Base-by-base conservation (phyloP, 2,797 vertebrate genomes). In the Thunnus albacares region DNA sequence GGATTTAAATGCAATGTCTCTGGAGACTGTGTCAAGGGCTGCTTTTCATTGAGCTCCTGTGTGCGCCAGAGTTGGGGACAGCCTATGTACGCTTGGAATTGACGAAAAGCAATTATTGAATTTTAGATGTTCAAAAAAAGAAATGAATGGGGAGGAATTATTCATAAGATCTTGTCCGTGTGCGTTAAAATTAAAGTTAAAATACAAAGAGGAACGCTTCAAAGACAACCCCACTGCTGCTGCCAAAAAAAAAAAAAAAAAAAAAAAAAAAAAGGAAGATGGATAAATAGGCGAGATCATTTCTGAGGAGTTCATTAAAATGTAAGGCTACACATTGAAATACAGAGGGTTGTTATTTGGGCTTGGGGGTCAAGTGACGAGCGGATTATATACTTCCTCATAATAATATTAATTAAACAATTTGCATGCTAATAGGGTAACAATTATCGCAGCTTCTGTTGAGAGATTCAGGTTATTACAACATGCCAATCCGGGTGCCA, bases 321-420 rank as follows among this genome's bases (percentile, higher is more conserved):
- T 96, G 91, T 87, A 87, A 67, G 88, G 91, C 92, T 96, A 93
- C 96, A 94, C 96, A 95, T 93, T 96, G 96, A 96, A 97, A 97
- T 96, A 95, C 96, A 95, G 94, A 94, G 95, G 96, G 95, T 96
- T 96, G 96, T 96, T 95, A 96, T 97, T 97, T 96, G 96, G 97
- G 95, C 97, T 96, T 86, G 85, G 97, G 97, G 98, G 98, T 99
- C 98, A 99, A 99, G 98, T 98, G 98, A 98, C 97, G 97, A 97
- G 97, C 97, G 97, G 98, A 98, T 99, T 98, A 98, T 98, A 97
- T 97, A 97, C 97, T 98, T 97, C 97, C 97, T 97, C 97, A 98
- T 99, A 99, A 99, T 98, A 99, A 99, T 99, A 99, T 99, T 99
- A 99, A 99, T 99, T 99, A 99, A 99, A 99, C 98, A 98, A 99